Evolutionary conservation across 2,113 vertebrate genomes (phyloP).

Genomic region (Erinaceus europaeus): DNA sequence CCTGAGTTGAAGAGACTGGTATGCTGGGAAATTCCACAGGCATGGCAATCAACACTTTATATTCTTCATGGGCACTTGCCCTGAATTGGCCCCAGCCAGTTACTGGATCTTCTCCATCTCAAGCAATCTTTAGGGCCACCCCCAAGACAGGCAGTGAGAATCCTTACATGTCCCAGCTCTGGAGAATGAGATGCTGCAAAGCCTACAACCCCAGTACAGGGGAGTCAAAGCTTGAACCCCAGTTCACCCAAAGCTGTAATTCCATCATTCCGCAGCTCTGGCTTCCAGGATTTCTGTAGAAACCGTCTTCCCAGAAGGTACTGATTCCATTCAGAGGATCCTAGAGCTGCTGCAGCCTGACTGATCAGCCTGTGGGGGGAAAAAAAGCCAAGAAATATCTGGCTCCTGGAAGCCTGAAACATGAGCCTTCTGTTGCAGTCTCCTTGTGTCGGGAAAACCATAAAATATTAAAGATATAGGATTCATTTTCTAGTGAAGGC

Average conservation of each 20-base stretch:
- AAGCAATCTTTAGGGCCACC: neutral
- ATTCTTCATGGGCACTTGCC: neutral
- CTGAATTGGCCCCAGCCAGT: neutral
- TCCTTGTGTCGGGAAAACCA: neutral
- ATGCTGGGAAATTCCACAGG: neutral
- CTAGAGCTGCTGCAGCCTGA: neutral
- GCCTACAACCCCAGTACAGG: neutral
- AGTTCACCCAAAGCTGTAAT: rapidly evolving
- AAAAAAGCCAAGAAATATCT: neutral
- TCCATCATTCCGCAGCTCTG: neutral
- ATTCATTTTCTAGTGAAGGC: neutral
- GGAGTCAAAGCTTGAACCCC: neutral
- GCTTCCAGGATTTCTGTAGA: neutral
- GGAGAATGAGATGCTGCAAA: too few species aligned
- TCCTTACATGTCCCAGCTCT: rapidly evolving
- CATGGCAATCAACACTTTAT: too few species aligned
- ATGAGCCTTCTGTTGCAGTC: neutral
- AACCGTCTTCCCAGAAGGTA: neutral
- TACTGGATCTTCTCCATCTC: neutral
- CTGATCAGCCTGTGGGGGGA: neutral
- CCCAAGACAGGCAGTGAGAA: neutral
- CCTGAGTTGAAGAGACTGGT: neutral
- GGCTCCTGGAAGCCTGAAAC: neutral
- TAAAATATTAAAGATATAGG: constrained; percentile 25
- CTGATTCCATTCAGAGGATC: neutral